phyloP scores from a whole-genome alignment of 1,140 invertebrate genomes.

The Chionoecetes opilio region DNA sequence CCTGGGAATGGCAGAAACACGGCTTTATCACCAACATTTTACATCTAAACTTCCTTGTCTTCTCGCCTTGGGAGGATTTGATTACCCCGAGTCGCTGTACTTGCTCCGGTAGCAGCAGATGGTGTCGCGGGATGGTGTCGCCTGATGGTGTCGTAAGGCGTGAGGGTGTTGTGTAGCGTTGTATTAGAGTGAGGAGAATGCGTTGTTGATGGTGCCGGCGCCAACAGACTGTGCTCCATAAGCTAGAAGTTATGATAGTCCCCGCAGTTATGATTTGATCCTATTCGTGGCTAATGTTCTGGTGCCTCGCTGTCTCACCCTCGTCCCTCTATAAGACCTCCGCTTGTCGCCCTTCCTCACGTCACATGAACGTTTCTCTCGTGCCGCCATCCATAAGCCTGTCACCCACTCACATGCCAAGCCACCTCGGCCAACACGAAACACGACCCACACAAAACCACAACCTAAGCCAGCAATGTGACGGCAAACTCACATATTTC shows the following conservation, averaged over 20 bases:
- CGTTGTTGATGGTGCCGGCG: not conserved
- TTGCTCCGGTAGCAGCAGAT: not conserved
- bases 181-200: not conserved
- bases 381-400: too few relatives aligned
- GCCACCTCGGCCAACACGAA: too few relatives aligned
- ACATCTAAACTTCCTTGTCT: constrained; percentile 29
- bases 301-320: not conserved
- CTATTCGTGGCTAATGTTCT: not conserved
- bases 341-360: too few relatives aligned
- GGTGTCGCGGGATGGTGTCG: not conserved
- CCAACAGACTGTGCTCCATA: not conserved
- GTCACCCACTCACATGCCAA: too few relatives aligned
- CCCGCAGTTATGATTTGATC: not conserved
- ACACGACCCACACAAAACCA: too few relatives aligned
- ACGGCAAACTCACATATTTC: too few relatives aligned
- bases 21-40: constrained; percentile 29
- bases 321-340: not conserved
- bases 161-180: not conserved
- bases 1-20: constrained; percentile 2
- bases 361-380: too few relatives aligned
- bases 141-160: constrained; percentile 12
- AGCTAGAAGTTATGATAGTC: not conserved
- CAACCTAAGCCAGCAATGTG: too few relatives aligned
- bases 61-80: constrained; percentile 7
- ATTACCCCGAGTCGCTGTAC: constrained; percentile 1